Percentiles rank a stretch among this genome's conserved stretches.
Evolutionary conservation across 2,888 invertebrate genomes (phyloP).

Genomic region (Callinectes sapidus): DNA sequence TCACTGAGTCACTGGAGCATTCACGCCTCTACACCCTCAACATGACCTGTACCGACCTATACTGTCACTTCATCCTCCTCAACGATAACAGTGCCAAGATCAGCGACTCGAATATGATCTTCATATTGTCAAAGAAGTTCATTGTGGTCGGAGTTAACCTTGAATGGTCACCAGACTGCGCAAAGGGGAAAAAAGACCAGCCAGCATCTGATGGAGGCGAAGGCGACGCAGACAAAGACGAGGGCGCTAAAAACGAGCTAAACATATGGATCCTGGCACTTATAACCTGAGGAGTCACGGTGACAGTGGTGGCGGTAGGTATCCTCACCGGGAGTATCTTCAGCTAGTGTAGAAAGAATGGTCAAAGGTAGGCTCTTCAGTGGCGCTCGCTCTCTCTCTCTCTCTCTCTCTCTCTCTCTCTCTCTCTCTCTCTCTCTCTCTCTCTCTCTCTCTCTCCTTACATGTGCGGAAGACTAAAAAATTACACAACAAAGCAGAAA

Average conservation of each 20-base stretch:
- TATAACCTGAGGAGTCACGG: not conserved
- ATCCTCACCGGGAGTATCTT: not conserved
- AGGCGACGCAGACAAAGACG: not conserved
- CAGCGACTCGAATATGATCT: too few relatives aligned
- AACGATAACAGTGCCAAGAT: not conserved
- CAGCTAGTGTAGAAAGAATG: not conserved
- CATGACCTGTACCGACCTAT: not conserved
- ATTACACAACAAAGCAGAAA: too few relatives aligned
- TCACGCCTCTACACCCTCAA: not conserved
- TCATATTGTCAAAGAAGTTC: too few relatives aligned
- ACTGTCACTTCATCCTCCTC: not conserved
- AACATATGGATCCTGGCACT: not conserved
- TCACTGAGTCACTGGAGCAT: not conserved
- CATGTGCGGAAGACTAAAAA: too few relatives aligned
- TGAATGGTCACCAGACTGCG: not conserved
- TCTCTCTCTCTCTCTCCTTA: too few relatives aligned
- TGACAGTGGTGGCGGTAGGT: not conserved
- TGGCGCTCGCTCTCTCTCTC: not conserved
- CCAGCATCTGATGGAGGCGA: too few relatives aligned
- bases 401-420: not conserved
- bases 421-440: slow-evolving; percentile 75
- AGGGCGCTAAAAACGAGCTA: not conserved
- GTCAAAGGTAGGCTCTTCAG: not conserved
- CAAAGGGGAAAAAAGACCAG: too few relatives aligned
- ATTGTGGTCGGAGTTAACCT: not conserved